Evolutionary conservation across 64 coral and sea anemone species (phyloP).

Genomic region (Dendrophyllia cribrosa): DNA sequence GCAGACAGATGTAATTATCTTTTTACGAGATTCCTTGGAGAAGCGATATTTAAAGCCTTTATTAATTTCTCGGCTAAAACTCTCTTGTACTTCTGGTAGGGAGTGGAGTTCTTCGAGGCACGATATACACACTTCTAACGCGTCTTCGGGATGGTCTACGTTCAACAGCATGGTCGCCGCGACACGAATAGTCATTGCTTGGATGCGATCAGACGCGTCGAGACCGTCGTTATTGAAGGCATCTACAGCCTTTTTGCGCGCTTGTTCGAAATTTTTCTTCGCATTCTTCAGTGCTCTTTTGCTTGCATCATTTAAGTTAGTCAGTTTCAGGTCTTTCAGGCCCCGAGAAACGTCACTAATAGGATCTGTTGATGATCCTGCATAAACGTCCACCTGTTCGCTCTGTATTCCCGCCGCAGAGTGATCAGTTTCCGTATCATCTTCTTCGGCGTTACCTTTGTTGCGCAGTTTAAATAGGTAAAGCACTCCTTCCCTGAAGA

Average conservation of each 20-base stretch:
- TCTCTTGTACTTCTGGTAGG: conserved; percentile 15
- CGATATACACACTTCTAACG: conserved; percentile 20
- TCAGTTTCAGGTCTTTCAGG: not conserved
- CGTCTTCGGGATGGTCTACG: conserved; percentile 43
- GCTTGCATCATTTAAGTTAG: not conserved
- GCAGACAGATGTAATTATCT: not conserved
- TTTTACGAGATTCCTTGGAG: not conserved
- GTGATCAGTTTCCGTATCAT: not conserved
- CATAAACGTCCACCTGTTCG: not conserved
- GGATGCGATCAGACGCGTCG: conserved; percentile 26
- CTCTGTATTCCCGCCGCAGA: not conserved
- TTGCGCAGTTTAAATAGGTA: conserved; percentile 1
- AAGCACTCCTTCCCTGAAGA: conserved; percentile 64
- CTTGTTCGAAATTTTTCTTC: conserved; percentile 52
- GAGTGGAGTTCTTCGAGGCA: conserved; percentile 56
- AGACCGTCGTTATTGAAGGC: conserved; percentile 68
- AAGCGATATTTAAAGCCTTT: not conserved
- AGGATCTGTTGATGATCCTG: not conserved
- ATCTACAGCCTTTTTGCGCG: conserved; percentile 27
- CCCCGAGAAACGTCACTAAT: not conserved
- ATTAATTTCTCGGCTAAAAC: conserved; percentile 4
- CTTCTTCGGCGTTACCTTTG: not conserved
- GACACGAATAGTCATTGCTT: conserved; percentile 62
- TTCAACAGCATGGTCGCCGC: conserved; percentile 50
- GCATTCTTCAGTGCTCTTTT: not conserved